phyloP scores from a whole-genome alignment of 2,113 vertebrate species.

The Nanger granti region DNA sequence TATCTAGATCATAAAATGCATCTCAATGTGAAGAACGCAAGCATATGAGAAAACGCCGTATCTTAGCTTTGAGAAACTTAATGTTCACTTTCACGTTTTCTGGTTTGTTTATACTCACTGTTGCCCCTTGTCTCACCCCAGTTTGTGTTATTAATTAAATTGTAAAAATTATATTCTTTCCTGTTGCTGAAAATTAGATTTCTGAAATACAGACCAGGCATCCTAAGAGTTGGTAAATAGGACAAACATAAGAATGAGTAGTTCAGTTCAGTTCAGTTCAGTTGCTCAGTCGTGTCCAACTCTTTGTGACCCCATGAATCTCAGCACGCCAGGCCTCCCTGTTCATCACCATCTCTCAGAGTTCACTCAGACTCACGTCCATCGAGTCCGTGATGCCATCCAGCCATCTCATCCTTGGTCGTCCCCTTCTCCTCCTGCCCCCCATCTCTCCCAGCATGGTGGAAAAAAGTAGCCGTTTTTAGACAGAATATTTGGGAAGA shows the following conservation, averaged over 20 bases:
- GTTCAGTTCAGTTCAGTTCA: too few species aligned
- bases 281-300: too few species aligned
- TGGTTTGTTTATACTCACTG: background rate
- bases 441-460: background rate
- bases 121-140: background rate
- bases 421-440: too few species aligned
- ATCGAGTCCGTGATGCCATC: too few species aligned
- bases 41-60: accelerated
- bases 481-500: background rate
- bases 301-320: too few species aligned
- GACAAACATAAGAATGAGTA: too few species aligned
- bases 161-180: background rate
- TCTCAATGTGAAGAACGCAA: too few species aligned
- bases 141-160: background rate
- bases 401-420: too few species aligned
- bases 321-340: too few species aligned
- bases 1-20: background rate
- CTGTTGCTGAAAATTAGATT: background rate
- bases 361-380: too few species aligned
- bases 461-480: background rate
- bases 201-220: background rate
- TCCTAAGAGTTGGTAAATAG: background rate
- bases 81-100: accelerated
- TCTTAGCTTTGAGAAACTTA: background rate
- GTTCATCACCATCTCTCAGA: too few species aligned